These are phyloP conservation scores for Trichomalopsis sarcophagae DNA, from an alignment of 1,140 invertebrate genomes.

Conservation along the genomic window DNA sequence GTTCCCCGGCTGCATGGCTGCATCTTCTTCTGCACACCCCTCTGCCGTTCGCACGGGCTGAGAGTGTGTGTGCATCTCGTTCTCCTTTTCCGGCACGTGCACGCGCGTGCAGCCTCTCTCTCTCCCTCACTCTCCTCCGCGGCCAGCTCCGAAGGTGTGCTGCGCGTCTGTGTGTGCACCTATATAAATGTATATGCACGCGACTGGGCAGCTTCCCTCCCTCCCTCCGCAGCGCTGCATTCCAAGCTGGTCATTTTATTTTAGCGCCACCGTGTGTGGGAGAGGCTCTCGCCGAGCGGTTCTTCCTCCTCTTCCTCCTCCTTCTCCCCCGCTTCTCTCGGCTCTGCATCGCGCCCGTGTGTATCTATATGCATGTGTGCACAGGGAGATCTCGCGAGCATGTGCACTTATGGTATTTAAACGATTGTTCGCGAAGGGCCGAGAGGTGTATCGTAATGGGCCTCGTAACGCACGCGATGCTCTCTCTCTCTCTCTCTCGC, in stretches of 20 bases:
- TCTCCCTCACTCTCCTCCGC: slow-evolving; percentile 18
- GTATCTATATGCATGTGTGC: not conserved
- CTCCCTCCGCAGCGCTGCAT: slow-evolving; percentile 56
- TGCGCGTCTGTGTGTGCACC: not conserved
- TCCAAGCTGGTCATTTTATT: slow-evolving; percentile 70
- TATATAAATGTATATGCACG: not conserved
- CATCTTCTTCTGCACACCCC: slow-evolving; percentile 1
- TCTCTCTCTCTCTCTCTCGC: not conserved
- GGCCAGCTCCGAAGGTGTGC: not conserved
- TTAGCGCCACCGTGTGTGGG: slow-evolving; percentile 67
- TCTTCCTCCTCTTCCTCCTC: slow-evolving; percentile 42
- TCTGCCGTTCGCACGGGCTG: not conserved
- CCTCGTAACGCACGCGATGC: not conserved
- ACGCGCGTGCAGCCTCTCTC: slow-evolving; percentile 3
- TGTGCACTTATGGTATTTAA: not conserved
- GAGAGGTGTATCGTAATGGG: not conserved
- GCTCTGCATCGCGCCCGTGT: not conserved
- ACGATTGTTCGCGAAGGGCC: not conserved
- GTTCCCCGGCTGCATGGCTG: not conserved
- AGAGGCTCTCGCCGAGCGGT: slow-evolving; percentile 47
- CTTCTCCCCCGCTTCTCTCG: not conserved
- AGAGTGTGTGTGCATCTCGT: not conserved
- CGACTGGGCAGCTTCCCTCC: slow-evolving; percentile 35
- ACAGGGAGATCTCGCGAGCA: slow-evolving; percentile 12
- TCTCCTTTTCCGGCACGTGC: slow-evolving; percentile 55